phyloP scores from a whole-genome alignment of 2,113 vertebrate species.

The Lamprotornis superbus region DNA sequence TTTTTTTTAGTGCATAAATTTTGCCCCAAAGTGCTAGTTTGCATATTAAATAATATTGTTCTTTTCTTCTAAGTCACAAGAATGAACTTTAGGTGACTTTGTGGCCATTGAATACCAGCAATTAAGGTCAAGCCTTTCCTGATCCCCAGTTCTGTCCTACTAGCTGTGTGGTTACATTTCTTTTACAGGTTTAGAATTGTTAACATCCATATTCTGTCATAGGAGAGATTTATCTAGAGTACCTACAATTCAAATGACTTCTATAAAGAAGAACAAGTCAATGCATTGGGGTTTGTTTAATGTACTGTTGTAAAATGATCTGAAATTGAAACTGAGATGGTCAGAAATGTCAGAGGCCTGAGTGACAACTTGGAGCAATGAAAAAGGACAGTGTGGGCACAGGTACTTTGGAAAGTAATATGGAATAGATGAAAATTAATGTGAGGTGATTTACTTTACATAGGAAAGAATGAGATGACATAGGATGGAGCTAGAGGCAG shows the following conservation, averaged over 20 bases:
- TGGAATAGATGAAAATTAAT: not conserved
- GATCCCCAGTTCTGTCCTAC: not conserved
- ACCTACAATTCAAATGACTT: not conserved
- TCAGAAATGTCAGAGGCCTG: not conserved
- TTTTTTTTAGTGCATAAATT: not conserved
- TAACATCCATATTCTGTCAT: not conserved
- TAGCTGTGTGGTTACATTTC: not conserved
- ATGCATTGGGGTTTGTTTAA: not conserved
- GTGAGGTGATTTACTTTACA: not conserved
- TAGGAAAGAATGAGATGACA: not conserved
- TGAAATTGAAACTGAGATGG: not conserved
- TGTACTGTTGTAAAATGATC: not conserved
- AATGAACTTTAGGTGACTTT: not conserved
- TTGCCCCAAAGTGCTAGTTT: rapidly evolving
- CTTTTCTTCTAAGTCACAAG: not conserved
- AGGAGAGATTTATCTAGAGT: not conserved
- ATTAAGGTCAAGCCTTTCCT: not conserved
- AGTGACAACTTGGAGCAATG: not conserved
- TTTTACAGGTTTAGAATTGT: not conserved
- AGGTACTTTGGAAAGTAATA: rapidly evolving
- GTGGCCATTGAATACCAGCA: not conserved
- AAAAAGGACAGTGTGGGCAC: not conserved
- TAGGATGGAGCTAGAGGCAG: not conserved
- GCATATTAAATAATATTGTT: not conserved
- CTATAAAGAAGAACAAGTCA: not conserved